phyloP scores from a whole-genome alignment of 2,888 invertebrate genomes.

The Pollenia griseotomentosa region DNA sequence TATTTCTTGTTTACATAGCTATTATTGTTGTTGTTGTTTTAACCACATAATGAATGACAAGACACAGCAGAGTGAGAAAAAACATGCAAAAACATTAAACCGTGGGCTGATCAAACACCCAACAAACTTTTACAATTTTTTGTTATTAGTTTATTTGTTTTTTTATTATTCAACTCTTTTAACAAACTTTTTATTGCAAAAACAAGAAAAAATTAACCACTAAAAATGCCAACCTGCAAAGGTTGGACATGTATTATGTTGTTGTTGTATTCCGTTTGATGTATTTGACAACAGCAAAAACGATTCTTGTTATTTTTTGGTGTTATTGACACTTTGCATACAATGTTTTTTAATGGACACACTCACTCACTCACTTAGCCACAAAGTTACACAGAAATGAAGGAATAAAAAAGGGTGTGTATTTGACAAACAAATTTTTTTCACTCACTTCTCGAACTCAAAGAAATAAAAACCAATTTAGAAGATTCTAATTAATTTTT shows the following conservation, averaged over 20 bases:
- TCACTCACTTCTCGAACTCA: not conserved
- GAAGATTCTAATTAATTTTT: not conserved
- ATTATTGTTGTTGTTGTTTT: slow-evolving; percentile 11
- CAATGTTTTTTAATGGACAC: slow-evolving; percentile 13
- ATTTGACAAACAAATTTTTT: slow-evolving; percentile 27
- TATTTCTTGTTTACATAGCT: not conserved
- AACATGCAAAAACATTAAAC: slow-evolving; percentile 22
- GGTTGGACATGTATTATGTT: slow-evolving; percentile 21
- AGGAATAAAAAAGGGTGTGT: slow-evolving; percentile 60
- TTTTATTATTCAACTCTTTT: not conserved
- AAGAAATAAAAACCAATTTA: slow-evolving; percentile 29
- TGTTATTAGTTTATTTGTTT: slow-evolving; percentile 10
- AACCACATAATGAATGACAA: slow-evolving; percentile 30
- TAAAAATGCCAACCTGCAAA: slow-evolving; percentile 43
- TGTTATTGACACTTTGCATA: slow-evolving; percentile 55
- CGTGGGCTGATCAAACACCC: slow-evolving; percentile 53
- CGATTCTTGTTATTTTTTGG: slow-evolving; percentile 28
- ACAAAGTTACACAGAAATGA: not conserved
- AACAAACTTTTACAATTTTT: slow-evolving; percentile 6
- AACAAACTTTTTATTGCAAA: not conserved
- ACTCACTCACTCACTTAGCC: not conserved
- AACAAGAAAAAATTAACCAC: slow-evolving; percentile 3
- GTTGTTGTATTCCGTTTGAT: not conserved
- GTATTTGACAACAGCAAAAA: slow-evolving; percentile 14
- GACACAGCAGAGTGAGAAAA: slow-evolving; percentile 7